Conservation (phyloP, 2,888 invertebrate species). For the Antitype chi region DNA sequence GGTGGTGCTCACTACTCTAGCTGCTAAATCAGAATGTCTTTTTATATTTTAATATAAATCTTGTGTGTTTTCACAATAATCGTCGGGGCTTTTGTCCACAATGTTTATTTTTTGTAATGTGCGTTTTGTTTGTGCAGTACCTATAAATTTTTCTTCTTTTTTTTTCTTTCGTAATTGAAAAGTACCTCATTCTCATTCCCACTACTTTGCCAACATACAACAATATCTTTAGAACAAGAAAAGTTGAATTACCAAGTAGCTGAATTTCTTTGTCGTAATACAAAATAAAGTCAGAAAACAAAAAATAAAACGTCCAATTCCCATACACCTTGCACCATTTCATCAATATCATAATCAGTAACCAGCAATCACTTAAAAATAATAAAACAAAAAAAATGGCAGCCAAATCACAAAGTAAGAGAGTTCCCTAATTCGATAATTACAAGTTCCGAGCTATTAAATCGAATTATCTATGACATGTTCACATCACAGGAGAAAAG, state of each 20-base stretch:
- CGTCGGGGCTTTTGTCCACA: too few relatives aligned
- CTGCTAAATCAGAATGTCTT: not conserved
- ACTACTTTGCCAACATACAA: not conserved
- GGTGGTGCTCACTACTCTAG: not conserved
- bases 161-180: too few relatives aligned
- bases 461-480: slow-evolving; percentile 89
- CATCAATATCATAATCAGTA: slow-evolving; percentile 53
- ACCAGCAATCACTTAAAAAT: slow-evolving; percentile 40
- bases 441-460: slow-evolving; percentile 85
- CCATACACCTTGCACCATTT: slow-evolving; percentile 34
- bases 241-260: not conserved
- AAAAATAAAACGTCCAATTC: slow-evolving; percentile 30
- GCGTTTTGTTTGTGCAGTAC: too few relatives aligned
- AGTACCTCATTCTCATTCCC: not conserved
- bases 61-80: not conserved
- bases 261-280: not conserved
- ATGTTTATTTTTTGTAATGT: too few relatives aligned
- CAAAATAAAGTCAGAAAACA: slow-evolving; percentile 22
- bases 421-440: slow-evolving; percentile 87
- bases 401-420: slow-evolving; percentile 67
- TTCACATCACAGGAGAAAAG: slow-evolving; percentile 86
- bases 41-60: not conserved
- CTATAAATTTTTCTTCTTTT: too few relatives aligned
- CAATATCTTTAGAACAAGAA: not conserved
- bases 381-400: slow-evolving; percentile 64